Conservation (phyloP, 2,113 vertebrate genomes). For the Euleptes europaea region DNA sequence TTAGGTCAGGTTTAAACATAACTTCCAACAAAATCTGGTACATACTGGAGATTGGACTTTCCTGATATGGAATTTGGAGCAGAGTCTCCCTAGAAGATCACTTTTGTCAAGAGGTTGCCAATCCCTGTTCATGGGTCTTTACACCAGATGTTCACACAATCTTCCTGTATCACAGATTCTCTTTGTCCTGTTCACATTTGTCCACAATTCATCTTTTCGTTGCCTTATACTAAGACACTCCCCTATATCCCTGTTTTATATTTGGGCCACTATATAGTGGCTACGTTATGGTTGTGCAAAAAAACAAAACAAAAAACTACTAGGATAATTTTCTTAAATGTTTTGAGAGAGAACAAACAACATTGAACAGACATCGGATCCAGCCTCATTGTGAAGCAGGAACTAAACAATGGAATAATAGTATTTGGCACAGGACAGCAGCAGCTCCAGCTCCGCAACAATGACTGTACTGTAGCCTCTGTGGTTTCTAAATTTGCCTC, state of each 20-base stretch:
- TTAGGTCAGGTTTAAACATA: no score
- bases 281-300: background rate
- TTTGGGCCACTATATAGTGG: no score
- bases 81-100: background rate
- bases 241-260: background rate
- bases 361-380: conserved; percentile 63
- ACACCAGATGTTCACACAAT: background rate
- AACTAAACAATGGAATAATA: conserved; percentile 69
- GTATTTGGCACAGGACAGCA: conserved; percentile 52
- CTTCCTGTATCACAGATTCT: background rate
- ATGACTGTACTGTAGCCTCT: conserved; percentile 37
- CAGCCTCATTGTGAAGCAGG: conserved; percentile 60
- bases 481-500: conserved; percentile 50
- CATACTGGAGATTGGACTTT: no score
- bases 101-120: background rate
- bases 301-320: background rate
- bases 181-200: background rate
- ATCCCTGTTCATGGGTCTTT: background rate
- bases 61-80: background rate
- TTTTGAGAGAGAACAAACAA: conserved; percentile 48
- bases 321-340: conserved; percentile 51
- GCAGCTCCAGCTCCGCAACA: conserved; percentile 42
- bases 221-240: background rate
- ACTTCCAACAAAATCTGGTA: no score
- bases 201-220: background rate